These are phyloP conservation scores for Tetranychus piercei DNA, from an alignment of 2,888 invertebrate genomes.

Conservation along the genomic window DNA sequence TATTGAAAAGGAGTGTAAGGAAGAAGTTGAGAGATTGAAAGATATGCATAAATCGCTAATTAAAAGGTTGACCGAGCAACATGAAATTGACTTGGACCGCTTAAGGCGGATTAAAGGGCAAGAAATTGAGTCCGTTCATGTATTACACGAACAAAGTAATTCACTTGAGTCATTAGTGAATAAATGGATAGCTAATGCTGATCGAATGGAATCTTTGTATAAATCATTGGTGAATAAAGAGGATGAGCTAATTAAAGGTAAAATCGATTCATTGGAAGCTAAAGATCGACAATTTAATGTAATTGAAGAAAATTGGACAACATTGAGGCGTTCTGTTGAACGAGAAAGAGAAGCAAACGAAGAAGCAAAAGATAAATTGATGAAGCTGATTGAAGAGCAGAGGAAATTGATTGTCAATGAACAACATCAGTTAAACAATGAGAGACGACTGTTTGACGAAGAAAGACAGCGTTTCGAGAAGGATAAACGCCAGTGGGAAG, in stretches of 20 bases:
- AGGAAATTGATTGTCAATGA: conserved; percentile 9
- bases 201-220: conserved; percentile 19
- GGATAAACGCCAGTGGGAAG: neutral
- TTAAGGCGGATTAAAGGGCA: conserved; percentile 24
- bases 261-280: conserved; percentile 9
- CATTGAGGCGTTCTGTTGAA: conserved; percentile 15
- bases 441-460: conserved; percentile 5
- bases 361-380: conserved; percentile 46
- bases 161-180: conserved; percentile 14
- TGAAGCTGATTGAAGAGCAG: conserved; percentile 37
- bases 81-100: conserved; percentile 25
- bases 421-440: conserved; percentile 3
- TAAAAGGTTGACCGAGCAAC: conserved; percentile 22
- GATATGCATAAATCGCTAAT: conserved; percentile 21
- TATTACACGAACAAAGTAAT: conserved; percentile 10
- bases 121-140: conserved; percentile 23
- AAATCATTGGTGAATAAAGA: conserved; percentile 15
- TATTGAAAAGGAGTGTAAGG: conserved; percentile 21
- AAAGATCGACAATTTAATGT: conserved; percentile 15
- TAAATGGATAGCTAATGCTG: conserved; percentile 20
- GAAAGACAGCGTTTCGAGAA: conserved; percentile 5
- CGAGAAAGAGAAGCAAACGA: conserved; percentile 3
- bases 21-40: conserved; percentile 24
- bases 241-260: conserved; percentile 19
- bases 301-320: conserved; percentile 18